Evolutionary conservation across 2,113 vertebrate genomes (phyloP).

Genomic region (Phrynosoma platyrhinos): DNA sequence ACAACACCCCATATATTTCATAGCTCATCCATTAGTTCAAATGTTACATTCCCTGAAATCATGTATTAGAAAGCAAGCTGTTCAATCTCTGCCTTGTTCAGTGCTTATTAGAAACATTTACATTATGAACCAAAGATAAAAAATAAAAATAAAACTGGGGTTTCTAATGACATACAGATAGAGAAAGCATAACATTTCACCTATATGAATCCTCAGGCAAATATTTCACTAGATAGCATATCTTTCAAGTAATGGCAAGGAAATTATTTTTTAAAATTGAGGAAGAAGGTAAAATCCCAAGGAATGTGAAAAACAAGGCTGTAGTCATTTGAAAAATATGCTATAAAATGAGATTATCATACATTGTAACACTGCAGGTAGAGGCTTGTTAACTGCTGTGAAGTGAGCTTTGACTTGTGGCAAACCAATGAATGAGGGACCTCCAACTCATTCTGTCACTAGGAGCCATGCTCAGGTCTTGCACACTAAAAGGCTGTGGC

Average conservation of each 20-base stretch:
- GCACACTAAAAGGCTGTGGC: too few species aligned
- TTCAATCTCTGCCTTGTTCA: neutral
- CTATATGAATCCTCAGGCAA: slow-evolving; percentile 25
- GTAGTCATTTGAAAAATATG: neutral
- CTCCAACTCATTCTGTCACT: too few species aligned
- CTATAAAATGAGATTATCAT: neutral
- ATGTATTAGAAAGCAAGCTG: fast-evolving
- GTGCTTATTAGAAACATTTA: slow-evolving; percentile 34
- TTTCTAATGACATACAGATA: neutral
- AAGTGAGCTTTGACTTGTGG: too few species aligned
- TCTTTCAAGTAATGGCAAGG: slow-evolving; percentile 31
- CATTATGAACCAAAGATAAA: slow-evolving; percentile 22
- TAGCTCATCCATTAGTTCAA: slow-evolving; percentile 11
- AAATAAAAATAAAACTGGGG: slow-evolving; percentile 15
- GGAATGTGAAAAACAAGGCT: slow-evolving; percentile 51
- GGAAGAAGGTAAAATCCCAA: slow-evolving; percentile 58
- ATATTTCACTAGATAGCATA: neutral
- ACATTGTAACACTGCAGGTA: neutral
- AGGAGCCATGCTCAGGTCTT: too few species aligned
- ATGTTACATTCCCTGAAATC: neutral
- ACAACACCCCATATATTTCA: slow-evolving; percentile 17
- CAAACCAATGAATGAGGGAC: too few species aligned
- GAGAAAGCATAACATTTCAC: neutral
- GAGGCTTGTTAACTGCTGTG: too few species aligned
- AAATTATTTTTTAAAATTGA: slow-evolving; percentile 46